These are phyloP conservation scores for Nemopilema nomurai DNA, from an alignment of 30 jellyfish, hydroid and myxozoan species.

Conservation along the genomic window DNA sequence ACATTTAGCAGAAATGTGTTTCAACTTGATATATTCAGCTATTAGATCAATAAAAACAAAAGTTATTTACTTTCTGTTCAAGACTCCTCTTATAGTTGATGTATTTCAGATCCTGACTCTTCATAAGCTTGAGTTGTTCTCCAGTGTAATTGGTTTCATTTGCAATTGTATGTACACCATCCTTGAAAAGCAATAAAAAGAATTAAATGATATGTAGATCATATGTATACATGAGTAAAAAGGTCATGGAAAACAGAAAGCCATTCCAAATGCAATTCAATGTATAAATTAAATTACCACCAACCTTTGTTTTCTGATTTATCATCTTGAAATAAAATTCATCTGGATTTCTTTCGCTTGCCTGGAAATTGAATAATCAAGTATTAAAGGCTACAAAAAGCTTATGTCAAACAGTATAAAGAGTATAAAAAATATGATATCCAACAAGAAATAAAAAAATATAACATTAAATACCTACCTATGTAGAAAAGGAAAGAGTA, in stretches of 20 bases:
- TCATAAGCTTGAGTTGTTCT: constrained; percentile 79
- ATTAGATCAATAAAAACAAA: not conserved
- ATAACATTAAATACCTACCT: too few species aligned
- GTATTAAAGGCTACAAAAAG: too few species aligned
- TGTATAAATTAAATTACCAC: not conserved
- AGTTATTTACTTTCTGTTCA: constrained; percentile 51
- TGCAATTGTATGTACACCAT: constrained; percentile 72
- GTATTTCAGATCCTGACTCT: constrained; percentile 82
- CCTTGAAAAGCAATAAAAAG: constrained; percentile 14
- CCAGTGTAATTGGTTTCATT: constrained; percentile 43
- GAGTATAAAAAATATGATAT: too few species aligned
- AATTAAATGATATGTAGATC: not conserved
- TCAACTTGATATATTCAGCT: not conserved
- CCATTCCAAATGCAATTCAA: not conserved
- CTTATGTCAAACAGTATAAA: too few species aligned
- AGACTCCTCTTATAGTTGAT: constrained; percentile 58
- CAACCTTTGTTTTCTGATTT: constrained; percentile 75
- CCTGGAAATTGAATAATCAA: constrained; percentile 59
- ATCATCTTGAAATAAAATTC: constrained; percentile 91
- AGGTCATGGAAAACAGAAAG: not conserved
- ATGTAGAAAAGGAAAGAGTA: too few species aligned
- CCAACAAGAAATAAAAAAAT: too few species aligned
- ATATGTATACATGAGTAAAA: not conserved
- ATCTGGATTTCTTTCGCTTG: constrained; percentile 95
- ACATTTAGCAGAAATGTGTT: not conserved